phyloP scores from a whole-genome alignment of 37 sponge, comb jelly and placozoan species.

The Mnemiopsis leidyi region DNA sequence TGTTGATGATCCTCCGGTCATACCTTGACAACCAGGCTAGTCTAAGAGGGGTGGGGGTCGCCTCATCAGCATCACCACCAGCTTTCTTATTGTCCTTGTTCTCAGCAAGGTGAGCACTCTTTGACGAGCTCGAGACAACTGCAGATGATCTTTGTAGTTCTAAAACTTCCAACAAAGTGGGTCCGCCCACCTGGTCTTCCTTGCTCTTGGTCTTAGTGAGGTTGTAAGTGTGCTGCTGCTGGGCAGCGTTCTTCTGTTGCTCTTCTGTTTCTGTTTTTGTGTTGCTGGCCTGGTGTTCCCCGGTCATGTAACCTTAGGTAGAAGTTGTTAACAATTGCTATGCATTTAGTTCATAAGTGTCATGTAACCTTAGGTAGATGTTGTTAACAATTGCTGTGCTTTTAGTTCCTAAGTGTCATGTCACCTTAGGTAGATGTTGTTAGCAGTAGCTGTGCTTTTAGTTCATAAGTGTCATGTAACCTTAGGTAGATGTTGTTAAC shows the following conservation, averaged over 20 bases:
- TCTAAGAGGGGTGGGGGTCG: background rate
- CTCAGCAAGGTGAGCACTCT: background rate
- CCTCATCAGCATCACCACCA: background rate
- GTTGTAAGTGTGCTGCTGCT: background rate
- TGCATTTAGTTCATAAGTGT: too few relatives aligned
- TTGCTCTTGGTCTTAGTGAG: background rate
- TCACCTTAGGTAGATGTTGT: too few relatives aligned
- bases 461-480: too few relatives aligned
- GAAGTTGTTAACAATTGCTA: too few relatives aligned
- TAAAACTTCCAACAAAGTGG: background rate
- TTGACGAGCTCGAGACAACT: background rate
- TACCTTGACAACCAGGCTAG: background rate
- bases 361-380: too few relatives aligned
- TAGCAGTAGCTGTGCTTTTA: too few relatives aligned
- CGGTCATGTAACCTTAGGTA: background rate
- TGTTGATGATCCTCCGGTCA: background rate
- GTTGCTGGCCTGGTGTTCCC: background rate
- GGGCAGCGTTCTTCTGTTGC: background rate
- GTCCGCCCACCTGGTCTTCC: constrained; percentile 7
- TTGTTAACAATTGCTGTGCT: too few relatives aligned
- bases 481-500: too few relatives aligned
- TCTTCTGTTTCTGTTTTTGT: background rate
- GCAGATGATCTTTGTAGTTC: constrained; percentile 60
- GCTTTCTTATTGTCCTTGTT: background rate
- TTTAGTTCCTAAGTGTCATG: too few relatives aligned